These are phyloP conservation scores for Campylomormyrus tamandua DNA, from an alignment of 2,113 vertebrate genomes.

Conservation along the genomic window DNA sequence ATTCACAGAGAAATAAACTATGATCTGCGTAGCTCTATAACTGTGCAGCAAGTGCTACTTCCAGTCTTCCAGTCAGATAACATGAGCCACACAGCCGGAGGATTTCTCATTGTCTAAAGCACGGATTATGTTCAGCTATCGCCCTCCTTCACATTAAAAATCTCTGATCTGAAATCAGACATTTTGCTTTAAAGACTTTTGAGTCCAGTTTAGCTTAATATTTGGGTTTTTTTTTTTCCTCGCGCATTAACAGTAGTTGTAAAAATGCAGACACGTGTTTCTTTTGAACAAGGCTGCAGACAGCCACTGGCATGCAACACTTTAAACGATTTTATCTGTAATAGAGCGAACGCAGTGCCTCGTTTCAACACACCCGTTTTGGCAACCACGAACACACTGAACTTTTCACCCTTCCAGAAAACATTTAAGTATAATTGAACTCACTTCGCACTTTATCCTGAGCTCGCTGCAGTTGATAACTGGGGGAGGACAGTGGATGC, in stretches of 20 bases:
- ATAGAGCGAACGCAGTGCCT: neutral
- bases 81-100: neutral
- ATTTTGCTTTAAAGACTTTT: neutral
- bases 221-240: neutral
- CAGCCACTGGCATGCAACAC: neutral
- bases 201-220: neutral
- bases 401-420: neutral
- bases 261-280: neutral
- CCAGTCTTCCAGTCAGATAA: neutral
- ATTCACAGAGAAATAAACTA: neutral
- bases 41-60: neutral
- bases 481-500: neutral
- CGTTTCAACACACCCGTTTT: neutral
- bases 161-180: neutral
- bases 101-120: neutral
- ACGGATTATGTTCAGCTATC: neutral
- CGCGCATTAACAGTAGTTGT: neutral
- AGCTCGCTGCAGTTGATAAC: neutral
- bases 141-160: neutral
- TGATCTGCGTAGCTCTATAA: neutral
- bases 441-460: neutral
- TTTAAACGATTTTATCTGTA: neutral
- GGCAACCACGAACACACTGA: neutral
- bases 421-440: neutral
- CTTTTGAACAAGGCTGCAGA: neutral